phyloP scores from a whole-genome alignment of 2,888 invertebrate species.

The Eupithecia pulchellata region DNA sequence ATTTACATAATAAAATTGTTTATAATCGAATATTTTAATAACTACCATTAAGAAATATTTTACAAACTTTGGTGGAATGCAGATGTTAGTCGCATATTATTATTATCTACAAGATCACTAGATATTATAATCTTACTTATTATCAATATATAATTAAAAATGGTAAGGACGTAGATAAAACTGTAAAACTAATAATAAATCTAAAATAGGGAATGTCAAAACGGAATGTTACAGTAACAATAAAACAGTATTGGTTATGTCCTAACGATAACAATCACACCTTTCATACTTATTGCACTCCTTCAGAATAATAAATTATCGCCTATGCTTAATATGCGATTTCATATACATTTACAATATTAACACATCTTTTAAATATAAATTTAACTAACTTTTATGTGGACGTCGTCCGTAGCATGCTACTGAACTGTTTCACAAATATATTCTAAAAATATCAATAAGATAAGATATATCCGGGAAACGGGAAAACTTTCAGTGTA shows the following conservation, averaged over 20 bases:
- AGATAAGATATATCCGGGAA: slow-evolving; percentile 49
- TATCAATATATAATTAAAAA: slow-evolving; percentile 42
- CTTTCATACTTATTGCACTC: slow-evolving; percentile 84
- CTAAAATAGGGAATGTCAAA: slow-evolving; percentile 49
- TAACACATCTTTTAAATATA: slow-evolving; percentile 82
- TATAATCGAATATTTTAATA: slow-evolving; percentile 75
- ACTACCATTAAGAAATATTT: slow-evolving; percentile 83
- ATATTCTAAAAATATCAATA: slow-evolving; percentile 58
- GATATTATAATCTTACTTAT: slow-evolving; percentile 41
- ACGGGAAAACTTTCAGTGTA: slow-evolving; percentile 67
- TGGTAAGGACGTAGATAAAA: slow-evolving; percentile 46
- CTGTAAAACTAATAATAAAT: slow-evolving; percentile 42
- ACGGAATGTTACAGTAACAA: slow-evolving; percentile 80
- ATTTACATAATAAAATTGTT: slow-evolving; percentile 83
- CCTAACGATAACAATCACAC: slow-evolving; percentile 81
- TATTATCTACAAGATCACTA: slow-evolving; percentile 55
- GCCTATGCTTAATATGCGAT: slow-evolving; percentile 76
- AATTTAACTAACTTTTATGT: slow-evolving; percentile 79
- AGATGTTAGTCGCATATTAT: slow-evolving; percentile 75
- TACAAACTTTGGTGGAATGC: slow-evolving; percentile 85
- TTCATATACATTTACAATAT: slow-evolving; percentile 84
- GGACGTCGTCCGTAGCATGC: slow-evolving; percentile 67
- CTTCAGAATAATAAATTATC: slow-evolving; percentile 82
- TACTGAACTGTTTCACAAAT: slow-evolving; percentile 59
- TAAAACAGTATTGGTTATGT: slow-evolving; percentile 66